A percentile compares a stretch with the other conserved stretches of the same genome.
Conservation (phyloP, 2,113 vertebrate species). For the Gila orcuttii region DNA sequence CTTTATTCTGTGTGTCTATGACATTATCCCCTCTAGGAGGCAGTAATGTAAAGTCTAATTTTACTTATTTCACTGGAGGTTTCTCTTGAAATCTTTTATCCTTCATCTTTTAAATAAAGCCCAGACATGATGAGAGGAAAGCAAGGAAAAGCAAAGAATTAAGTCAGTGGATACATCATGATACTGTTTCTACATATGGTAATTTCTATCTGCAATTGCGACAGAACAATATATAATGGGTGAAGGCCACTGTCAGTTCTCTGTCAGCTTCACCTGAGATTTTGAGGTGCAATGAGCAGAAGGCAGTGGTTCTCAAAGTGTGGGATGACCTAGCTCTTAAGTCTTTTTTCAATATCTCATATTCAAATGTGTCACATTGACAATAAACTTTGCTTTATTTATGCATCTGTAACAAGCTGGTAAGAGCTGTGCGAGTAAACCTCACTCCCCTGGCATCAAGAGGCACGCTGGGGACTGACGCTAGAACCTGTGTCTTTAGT, state of each 20-base stretch:
- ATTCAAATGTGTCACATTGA: neutral
- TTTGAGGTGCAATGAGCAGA: neutral
- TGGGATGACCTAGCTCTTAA: neutral
- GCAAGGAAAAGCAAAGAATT: neutral
- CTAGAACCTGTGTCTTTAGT: too few relatives aligned
- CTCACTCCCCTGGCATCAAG: too few relatives aligned
- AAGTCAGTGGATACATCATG: neutral
- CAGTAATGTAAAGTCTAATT: slow-evolving; percentile 4
- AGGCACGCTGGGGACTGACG: too few relatives aligned
- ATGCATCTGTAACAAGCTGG: too few relatives aligned
- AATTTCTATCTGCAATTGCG: neutral
- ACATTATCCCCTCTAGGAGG: neutral
- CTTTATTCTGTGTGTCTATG: neutral
- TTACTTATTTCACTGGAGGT: neutral
- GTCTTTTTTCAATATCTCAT: neutral
- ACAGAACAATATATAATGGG: neutral
- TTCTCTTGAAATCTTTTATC: neutral
- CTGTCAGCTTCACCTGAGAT: neutral
- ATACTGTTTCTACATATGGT: neutral
- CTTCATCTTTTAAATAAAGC: slow-evolving; percentile 19
- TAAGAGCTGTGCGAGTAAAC: too few relatives aligned
- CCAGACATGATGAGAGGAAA: slow-evolving; percentile 16
- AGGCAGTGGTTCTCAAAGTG: neutral
- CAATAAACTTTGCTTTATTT: neutral
- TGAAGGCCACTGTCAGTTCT: neutral